Evolutionary conservation across 92 coral and sea anemone species (phyloP).

Genomic region (Palythoa heliodiscus): DNA sequence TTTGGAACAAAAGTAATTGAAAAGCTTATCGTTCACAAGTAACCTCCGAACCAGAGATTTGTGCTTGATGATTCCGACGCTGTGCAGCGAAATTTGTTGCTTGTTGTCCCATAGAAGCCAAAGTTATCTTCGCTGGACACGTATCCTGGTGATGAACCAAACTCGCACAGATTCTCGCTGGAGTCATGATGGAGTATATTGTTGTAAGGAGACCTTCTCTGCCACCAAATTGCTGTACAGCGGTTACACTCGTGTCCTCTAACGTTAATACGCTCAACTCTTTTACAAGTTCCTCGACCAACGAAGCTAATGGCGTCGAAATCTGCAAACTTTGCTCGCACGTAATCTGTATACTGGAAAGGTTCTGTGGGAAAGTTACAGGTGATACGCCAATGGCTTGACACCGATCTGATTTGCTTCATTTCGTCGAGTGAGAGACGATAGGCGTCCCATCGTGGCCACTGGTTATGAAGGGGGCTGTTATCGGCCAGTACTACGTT

Average conservation of each 20-base stretch:
- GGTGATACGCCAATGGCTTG: slow-evolving; percentile 24
- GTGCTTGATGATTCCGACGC: neutral
- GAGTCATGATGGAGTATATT: slow-evolving; percentile 44
- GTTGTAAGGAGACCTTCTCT: neutral
- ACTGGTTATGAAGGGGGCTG: neutral
- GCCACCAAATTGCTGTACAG: too few relatives aligned
- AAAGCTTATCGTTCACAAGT: neutral
- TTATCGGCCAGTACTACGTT: neutral
- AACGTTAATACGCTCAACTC: too few relatives aligned
- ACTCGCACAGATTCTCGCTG: neutral
- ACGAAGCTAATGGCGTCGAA: too few relatives aligned
- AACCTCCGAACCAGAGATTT: neutral
- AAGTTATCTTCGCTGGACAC: too few relatives aligned
- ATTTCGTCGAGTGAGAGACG: slow-evolving; percentile 51
- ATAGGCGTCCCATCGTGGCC: slow-evolving; percentile 64
- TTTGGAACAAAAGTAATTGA: too few relatives aligned
- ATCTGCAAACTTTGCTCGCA: too few relatives aligned
- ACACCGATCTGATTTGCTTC: slow-evolving; percentile 36
- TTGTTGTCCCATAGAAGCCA: too few relatives aligned
- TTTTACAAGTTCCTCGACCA: too few relatives aligned
- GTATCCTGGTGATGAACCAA: neutral
- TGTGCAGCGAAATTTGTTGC: neutral
- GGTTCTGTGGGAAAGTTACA: slow-evolving; percentile 67
- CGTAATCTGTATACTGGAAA: slow-evolving; percentile 10
- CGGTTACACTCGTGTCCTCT: too few relatives aligned